Evolutionary conservation across 1,140 invertebrate genomes (phyloP).

Genomic region (Drosophila repletoides): DNA sequence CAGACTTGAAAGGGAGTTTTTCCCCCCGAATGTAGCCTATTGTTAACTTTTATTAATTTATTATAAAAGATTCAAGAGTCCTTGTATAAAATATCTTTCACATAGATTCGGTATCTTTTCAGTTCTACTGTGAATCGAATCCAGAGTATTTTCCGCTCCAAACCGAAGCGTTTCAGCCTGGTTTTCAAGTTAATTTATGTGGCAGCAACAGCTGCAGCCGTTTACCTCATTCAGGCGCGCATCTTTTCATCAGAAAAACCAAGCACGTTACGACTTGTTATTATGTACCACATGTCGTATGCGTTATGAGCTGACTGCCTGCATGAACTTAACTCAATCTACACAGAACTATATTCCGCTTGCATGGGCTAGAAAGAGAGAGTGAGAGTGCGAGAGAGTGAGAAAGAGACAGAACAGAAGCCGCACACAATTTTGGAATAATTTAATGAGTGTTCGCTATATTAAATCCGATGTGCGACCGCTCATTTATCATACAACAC

Average conservation of each 20-base stretch:
- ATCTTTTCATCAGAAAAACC: constrained; percentile 26
- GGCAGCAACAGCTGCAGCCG: neutral
- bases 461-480: constrained; percentile 59
- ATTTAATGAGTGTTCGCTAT: constrained; percentile 66
- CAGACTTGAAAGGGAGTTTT: no score
- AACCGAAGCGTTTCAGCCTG: no score
- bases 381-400: constrained; percentile 11
- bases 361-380: no score
- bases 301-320: constrained; percentile 35
- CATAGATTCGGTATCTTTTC: no score
- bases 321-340: constrained; percentile 14
- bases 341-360: constrained; percentile 34
- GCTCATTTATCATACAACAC: constrained; percentile 69
- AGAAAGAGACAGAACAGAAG: constrained; percentile 12
- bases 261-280: constrained; percentile 57
- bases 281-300: constrained; percentile 63
- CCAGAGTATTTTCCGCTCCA: no score
- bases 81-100: no score
- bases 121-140: no score
- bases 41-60: no score
- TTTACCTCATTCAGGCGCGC: neutral
- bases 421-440: constrained; percentile 43
- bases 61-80: no score
- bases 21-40: no score
- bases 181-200: constrained; percentile 1